Evolutionary conservation across 2,113 vertebrate species (phyloP).

Genomic region (Delphinapterus leucas): DNA sequence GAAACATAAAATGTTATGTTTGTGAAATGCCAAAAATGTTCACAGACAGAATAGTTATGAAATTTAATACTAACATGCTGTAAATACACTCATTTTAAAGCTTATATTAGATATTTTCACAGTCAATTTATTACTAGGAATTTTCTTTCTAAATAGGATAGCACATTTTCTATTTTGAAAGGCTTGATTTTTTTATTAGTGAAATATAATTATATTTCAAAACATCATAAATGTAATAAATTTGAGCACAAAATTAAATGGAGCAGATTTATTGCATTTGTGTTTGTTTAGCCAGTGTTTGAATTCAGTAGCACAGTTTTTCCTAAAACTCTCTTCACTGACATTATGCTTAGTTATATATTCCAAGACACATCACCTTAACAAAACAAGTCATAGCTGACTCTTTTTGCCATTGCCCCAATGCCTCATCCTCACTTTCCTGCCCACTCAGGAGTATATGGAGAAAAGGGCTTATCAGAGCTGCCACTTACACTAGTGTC

Average conservation of each 20-base stretch:
- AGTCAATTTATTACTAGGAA: background rate
- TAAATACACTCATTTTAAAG: background rate
- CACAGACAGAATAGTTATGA: background rate
- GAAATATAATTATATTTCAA: conserved; percentile 29
- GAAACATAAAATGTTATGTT: background rate
- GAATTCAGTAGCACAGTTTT: background rate
- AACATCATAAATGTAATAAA: background rate
- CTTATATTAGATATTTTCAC: background rate
- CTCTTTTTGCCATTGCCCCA: background rate
- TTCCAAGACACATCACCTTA: background rate
- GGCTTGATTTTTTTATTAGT: background rate
- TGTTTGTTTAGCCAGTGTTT: background rate
- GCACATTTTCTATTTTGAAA: background rate
- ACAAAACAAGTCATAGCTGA: background rate
- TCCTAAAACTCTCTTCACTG: background rate
- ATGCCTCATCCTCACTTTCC: background rate
- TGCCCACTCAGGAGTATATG: background rate
- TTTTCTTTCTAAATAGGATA: background rate
- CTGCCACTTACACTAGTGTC: background rate
- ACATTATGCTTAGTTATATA: background rate
- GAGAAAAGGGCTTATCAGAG: background rate
- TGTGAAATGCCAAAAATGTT: background rate
- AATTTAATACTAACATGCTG: background rate
- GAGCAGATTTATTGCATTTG: background rate
- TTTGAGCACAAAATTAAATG: background rate